Evolutionary conservation across 2,113 vertebrate genomes (phyloP).

Genomic region (Strix aluco): DNA sequence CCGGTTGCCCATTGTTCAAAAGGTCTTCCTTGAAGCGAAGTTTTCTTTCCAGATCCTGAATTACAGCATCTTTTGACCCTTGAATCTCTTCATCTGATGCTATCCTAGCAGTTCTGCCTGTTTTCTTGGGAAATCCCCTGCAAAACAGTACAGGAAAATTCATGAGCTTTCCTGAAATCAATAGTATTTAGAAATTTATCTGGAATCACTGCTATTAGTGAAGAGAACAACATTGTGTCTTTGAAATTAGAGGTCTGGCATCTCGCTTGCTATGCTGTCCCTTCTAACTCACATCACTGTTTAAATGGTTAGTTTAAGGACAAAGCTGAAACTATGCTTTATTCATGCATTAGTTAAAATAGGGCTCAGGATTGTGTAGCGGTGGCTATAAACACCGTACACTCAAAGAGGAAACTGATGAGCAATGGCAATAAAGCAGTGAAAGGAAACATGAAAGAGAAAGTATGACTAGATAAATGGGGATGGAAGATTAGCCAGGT

Average conservation of each 20-base stretch:
- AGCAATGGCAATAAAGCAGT: not conserved
- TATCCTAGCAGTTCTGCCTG: slow-evolving; percentile 81
- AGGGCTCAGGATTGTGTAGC: not conserved
- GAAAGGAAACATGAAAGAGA: not conserved
- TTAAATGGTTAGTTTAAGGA: not conserved
- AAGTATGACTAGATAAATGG: not conserved
- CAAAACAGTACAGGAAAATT: slow-evolving; percentile 20
- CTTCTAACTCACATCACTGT: not conserved
- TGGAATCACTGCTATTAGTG: not conserved
- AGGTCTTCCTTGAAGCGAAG: slow-evolving; percentile 97
- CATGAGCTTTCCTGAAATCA: not conserved
- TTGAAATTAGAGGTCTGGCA: not conserved
- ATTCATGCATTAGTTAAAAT: not conserved
- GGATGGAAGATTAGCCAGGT: not conserved
- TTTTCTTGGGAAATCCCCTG: slow-evolving; percentile 90
- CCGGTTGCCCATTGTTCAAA: slow-evolving; percentile 91
- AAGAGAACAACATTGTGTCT: not conserved
- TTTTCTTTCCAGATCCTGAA: slow-evolving; percentile 97
- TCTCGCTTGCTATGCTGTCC: not conserved
- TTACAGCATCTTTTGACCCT: slow-evolving; percentile 95
- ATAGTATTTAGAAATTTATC: not conserved
- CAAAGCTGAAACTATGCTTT: not conserved
- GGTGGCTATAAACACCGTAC: not conserved
- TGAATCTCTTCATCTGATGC: slow-evolving; percentile 96
- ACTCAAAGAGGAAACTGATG: not conserved